These are phyloP conservation scores for Zaprionus tsacasi DNA, from an alignment of 1,140 invertebrate genomes.

Conservation along the genomic window DNA sequence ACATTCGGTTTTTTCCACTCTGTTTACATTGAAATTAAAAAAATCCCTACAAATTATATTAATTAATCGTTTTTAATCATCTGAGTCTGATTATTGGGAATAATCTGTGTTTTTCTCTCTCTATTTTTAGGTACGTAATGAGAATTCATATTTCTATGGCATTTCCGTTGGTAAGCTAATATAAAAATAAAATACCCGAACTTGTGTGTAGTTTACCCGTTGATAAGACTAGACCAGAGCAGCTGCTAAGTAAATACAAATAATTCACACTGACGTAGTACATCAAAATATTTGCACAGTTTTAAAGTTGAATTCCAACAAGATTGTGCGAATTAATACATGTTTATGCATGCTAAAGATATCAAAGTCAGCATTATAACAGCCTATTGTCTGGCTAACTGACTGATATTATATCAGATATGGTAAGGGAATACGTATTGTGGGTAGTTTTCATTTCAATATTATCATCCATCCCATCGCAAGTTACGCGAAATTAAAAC, in stretches of 20 bases:
- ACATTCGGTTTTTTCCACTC: too few relatives aligned
- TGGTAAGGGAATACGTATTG: background rate
- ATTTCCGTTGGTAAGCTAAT: conserved; percentile 25
- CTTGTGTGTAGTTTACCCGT: background rate
- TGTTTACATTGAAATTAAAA: too few relatives aligned
- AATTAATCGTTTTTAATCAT: too few relatives aligned
- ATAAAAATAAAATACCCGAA: background rate
- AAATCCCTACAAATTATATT: too few relatives aligned
- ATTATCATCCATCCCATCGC: background rate
- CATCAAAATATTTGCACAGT: conserved; percentile 21
- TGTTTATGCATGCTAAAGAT: conserved; percentile 13
- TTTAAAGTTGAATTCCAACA: background rate
- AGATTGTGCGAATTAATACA: background rate
- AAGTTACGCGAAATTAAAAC: background rate
- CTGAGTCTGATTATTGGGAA: too few relatives aligned
- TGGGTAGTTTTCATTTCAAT: background rate
- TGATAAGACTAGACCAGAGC: background rate
- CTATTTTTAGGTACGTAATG: conserved; percentile 28
- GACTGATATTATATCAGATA: background rate
- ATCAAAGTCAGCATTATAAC: conserved; percentile 13
- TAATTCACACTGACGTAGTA: background rate
- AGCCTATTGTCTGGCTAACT: background rate
- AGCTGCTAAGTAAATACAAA: background rate
- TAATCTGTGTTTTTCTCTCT: background rate
- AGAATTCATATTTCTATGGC: background rate